Evolutionary conservation across 2,797 vertebrate genomes (phyloP), one percentile per base, ranked within the genome.

Genomic region (Coilia nasus): DNA sequence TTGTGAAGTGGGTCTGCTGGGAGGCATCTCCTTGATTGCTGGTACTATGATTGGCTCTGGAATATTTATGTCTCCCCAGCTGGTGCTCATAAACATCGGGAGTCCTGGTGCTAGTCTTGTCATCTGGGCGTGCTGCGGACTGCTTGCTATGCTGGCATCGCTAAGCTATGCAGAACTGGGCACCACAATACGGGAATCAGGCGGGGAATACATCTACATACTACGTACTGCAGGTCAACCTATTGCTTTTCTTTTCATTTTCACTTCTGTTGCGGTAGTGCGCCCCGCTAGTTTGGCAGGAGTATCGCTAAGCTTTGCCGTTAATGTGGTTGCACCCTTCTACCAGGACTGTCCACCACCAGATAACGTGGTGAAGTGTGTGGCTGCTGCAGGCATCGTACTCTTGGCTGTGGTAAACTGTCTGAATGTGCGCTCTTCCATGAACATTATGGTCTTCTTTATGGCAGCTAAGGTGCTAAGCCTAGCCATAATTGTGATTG

Each of bases 1-100:
- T 85, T 92, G 93, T 50, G 95, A 98, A 54, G 90, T 98, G 0
- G 95, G 96, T n/a, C 90, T 98, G 85, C 86, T 95, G 64, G 97
- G 96, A 0, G 91, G 96, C 0, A 93, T 97, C 87, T 97, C 97
- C 62, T 94, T 99, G 85, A 96, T 97, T 1, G 93, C 91, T 0
- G 97, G 97, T 21, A 97, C 96, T 0, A 96, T 97, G 96, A 96
- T 98, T 0, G 95, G 97, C 50, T 97, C 97, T 0, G 96, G 98
- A 84, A 97, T 98, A 90, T 97, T 99, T 89, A 97, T 97, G 97
- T 96, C 96, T 19, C 97, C 97, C 0, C 95, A 98, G 91, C 94
- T 94, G 17, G 94, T 98, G 3, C 92, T 98, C 0, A 78, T 82
- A 41, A 89, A 94, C 62, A 94, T 96, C 41, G 97, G 96, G 25